phyloP scores from a whole-genome alignment of 64 coral and sea anemone species.

The Pocillopora verrucosa region DNA sequence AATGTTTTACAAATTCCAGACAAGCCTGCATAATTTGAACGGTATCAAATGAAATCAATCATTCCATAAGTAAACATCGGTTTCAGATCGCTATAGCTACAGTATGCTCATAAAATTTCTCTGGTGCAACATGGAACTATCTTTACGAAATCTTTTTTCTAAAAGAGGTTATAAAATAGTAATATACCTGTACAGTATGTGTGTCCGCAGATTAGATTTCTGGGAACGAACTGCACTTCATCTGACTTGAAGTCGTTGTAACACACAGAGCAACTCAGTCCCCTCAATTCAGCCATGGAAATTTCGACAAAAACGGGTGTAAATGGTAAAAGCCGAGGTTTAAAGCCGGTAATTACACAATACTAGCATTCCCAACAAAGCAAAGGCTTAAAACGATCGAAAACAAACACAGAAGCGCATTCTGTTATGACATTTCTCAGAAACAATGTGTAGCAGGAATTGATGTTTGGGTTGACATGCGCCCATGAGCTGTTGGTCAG shows the following conservation, averaged over 20 bases:
- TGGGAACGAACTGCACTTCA: conserved; percentile 65
- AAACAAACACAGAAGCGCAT: background rate
- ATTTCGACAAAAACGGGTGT: background rate
- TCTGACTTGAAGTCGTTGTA: conserved; percentile 77
- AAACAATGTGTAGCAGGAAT: background rate
- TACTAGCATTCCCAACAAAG: background rate
- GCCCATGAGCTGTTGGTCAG: conserved; percentile 35
- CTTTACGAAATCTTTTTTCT: too few relatives aligned
- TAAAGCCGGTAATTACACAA: background rate
- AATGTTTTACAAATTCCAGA: too few relatives aligned
- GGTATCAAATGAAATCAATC: too few relatives aligned
- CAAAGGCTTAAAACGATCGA: background rate
- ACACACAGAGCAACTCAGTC: conserved; percentile 79
- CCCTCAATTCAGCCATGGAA: conserved; percentile 51
- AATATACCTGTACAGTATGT: conserved; percentile 85
- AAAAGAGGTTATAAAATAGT: too few relatives aligned
- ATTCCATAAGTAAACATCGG: too few relatives aligned
- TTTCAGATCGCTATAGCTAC: too few relatives aligned
- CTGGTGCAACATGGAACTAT: too few relatives aligned
- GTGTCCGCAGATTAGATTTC: conserved; percentile 83
- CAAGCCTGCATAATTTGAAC: too few relatives aligned
- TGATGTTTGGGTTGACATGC: background rate
- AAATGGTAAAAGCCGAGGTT: background rate
- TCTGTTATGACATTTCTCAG: background rate
- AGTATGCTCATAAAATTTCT: too few relatives aligned